A percentile compares a stretch with the other conserved stretches of the same genome.
phyloP scores from a whole-genome alignment of 2,888 invertebrate species.

The Drosophila putrida region DNA sequence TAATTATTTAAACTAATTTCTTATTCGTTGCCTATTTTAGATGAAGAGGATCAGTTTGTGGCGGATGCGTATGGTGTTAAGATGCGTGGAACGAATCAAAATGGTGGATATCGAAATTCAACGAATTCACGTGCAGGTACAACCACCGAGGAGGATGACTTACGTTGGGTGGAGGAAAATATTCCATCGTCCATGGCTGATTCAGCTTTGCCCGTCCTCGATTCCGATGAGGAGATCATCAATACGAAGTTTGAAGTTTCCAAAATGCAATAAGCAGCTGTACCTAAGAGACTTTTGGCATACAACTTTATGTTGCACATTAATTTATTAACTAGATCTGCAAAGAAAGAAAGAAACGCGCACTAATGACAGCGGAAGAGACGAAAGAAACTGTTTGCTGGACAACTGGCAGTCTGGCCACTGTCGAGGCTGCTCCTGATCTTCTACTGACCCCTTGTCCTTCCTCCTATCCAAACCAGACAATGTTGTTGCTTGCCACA shows the following conservation, averaged over 20 bases:
- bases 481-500: slow-evolving; percentile 9
- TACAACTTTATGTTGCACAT: slow-evolving; percentile 45
- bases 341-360: slow-evolving; percentile 28
- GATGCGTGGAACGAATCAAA: slow-evolving; percentile 87
- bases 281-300: slow-evolving; percentile 59
- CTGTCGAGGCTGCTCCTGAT: slow-evolving; percentile 8
- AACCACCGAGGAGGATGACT: slow-evolving; percentile 89
- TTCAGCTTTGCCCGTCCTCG: slow-evolving; percentile 89
- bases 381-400: slow-evolving; percentile 42
- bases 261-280: slow-evolving; percentile 90
- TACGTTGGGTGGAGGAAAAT: slow-evolving; percentile 97
- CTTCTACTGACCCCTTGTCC: slow-evolving; percentile 22
- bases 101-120: slow-evolving; percentile 84
- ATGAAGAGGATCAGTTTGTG: slow-evolving; percentile 93
- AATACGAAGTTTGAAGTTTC: slow-evolving; percentile 95
- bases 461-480: slow-evolving; percentile 10
- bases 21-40: slow-evolving; percentile 81
- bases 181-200: slow-evolving; percentile 92
- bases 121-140: slow-evolving; percentile 78
- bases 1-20: background rate
- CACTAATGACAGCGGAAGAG: slow-evolving; percentile 39
- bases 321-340: slow-evolving; percentile 43
- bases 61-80: slow-evolving; percentile 95
- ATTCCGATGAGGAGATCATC: slow-evolving; percentile 93
- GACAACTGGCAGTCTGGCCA: slow-evolving; percentile 25